Conservation (phyloP, 2,113 vertebrate genomes). For the Chamaetylas fuelleborni region DNA sequence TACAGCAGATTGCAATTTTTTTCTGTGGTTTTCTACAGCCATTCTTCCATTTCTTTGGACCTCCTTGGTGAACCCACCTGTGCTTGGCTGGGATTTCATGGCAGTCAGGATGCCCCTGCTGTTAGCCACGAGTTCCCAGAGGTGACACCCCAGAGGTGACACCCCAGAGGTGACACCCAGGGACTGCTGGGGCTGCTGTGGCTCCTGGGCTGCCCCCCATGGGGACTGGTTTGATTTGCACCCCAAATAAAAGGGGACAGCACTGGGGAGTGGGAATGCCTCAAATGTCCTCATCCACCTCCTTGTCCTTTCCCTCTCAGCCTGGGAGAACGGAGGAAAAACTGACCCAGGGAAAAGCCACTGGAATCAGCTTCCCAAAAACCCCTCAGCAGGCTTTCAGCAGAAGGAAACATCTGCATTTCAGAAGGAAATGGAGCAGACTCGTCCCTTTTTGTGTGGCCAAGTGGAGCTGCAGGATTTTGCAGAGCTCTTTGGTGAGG, state of each 20-base stretch:
- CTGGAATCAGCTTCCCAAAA: background rate
- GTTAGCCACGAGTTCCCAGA: fast-evolving
- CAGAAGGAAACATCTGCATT: background rate
- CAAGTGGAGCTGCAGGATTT: background rate
- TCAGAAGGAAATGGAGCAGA: background rate
- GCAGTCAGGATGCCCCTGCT: background rate
- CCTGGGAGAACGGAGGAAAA: background rate
- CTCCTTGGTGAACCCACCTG: background rate
- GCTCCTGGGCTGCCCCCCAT: fast-evolving
- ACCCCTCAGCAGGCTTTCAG: background rate
- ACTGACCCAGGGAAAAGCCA: background rate
- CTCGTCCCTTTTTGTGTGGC: background rate
- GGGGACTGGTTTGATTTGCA: background rate
- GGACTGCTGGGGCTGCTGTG: background rate
- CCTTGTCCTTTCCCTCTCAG: background rate
- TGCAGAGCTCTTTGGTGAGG: background rate
- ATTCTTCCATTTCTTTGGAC: background rate
- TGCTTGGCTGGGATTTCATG: background rate
- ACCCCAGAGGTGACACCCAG: too few species aligned
- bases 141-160: background rate
- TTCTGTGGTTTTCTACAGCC: fast-evolving
- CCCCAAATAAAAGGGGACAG: background rate
- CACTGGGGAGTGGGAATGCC: background rate
- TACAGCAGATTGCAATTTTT: background rate
- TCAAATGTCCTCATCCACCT: background rate